Conservation (phyloP, 2,797 vertebrate genomes). For the Ambastaia sidthimunki region DNA sequence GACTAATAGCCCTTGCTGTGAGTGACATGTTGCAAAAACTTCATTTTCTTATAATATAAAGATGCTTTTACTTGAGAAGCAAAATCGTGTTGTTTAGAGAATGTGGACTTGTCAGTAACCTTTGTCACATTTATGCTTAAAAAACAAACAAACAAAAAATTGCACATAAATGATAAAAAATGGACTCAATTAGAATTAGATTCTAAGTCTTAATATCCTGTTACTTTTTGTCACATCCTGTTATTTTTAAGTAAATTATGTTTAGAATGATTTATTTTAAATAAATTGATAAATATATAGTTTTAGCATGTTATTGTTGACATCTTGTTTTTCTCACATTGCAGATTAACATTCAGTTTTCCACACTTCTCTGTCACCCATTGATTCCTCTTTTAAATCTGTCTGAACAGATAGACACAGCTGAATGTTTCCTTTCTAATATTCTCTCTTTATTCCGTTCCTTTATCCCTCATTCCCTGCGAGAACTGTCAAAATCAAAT, state of each 20-base stretch:
- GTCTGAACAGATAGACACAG: slow-evolving; percentile 7
- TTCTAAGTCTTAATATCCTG: no score
- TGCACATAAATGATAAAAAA: background rate
- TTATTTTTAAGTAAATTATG: no score
- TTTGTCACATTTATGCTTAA: no score
- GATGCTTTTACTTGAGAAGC: no score
- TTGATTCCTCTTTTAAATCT: background rate
- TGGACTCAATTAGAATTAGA: background rate
- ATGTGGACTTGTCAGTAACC: no score
- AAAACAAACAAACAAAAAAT: background rate
- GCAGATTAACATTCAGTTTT: background rate
- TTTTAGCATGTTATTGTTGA: no score
- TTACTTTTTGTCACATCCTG: background rate
- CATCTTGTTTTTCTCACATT: background rate
- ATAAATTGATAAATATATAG: no score
- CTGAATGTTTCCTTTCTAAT: background rate
- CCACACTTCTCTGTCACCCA: background rate
- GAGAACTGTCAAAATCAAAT: slow-evolving; percentile 27
- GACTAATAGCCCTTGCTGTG: slow-evolving; percentile 12
- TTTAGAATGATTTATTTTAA: no score
- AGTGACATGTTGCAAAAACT: background rate
- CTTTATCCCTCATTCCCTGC: background rate
- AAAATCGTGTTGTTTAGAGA: no score
- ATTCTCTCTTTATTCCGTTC: background rate
- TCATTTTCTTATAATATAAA: background rate